Evolutionary conservation across 2,797 vertebrate species (phyloP).

Genomic region (Lates japonicus): DNA sequence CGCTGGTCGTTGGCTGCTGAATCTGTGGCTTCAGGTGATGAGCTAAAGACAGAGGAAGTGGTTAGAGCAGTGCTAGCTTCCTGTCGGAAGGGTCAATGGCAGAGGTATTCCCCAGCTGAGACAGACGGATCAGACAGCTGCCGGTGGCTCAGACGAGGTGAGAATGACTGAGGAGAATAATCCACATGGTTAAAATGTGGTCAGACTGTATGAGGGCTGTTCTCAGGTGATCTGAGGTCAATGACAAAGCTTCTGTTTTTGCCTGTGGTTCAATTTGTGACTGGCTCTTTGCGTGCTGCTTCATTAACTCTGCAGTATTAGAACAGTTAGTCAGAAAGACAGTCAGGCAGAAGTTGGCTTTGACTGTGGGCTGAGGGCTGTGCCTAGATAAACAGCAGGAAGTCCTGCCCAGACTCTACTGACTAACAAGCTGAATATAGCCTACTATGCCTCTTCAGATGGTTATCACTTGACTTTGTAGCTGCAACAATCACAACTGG

Average conservation of each 20-base stretch:
- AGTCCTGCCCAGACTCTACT: conserved; percentile 56
- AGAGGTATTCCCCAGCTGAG: conserved; percentile 17
- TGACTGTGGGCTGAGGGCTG: conserved; percentile 34
- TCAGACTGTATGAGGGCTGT: background rate
- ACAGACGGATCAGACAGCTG: background rate
- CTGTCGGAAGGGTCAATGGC: conserved; percentile 17
- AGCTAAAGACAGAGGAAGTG: conserved; percentile 35
- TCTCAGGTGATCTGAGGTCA: conserved; percentile 24
- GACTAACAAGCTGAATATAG: conserved; percentile 45
- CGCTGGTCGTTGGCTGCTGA: background rate
- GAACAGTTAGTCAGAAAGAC: conserved; percentile 40
- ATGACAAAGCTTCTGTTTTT: background rate
- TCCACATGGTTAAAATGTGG: background rate
- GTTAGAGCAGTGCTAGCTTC: conserved; percentile 45
- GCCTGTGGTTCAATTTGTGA: background rate
- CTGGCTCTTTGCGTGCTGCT: conserved; percentile 11
- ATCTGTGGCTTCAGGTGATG: conserved; percentile 28
- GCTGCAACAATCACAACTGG: conserved; percentile 7
- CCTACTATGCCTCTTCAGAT: conserved; percentile 22
- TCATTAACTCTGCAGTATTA: conserved; percentile 42
- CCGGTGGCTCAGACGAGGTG: background rate
- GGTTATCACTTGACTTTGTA: conserved; percentile 15
- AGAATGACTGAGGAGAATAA: background rate
- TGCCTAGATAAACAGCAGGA: conserved; percentile 59
- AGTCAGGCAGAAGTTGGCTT: conserved; percentile 29